Evolutionary conservation across 2,888 invertebrate genomes (phyloP), one percentile per base, ranked within the genome.

Genomic region (Fissipunctia ypsillon): DNA sequence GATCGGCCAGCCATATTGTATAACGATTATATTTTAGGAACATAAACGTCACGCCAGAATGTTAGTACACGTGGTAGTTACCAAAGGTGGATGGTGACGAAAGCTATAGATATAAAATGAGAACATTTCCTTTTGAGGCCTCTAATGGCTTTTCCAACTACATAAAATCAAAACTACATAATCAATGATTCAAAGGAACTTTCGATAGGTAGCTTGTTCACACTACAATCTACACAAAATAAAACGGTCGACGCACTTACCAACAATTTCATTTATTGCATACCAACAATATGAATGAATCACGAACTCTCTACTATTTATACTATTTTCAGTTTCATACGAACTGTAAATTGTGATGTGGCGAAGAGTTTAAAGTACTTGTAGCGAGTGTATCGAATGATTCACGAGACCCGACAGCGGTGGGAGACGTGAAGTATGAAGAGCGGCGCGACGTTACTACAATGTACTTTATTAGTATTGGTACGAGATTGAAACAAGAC

Each of bases 291-390:
- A 65, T 57, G 41, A 70, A 84, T 80, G 81, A 81, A 75, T 84
- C 84, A 84, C 83, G 52, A 25, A 48, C 45, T 43, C 48, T 41
- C 60, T 57, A 68, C 69, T 68, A 64, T 83, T 78, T 65, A 67
- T 69, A 70, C 57, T 68, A 83, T 73, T 78, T 80, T 78, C 83
- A 80, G 67, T 79, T 78, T 73, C 57, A 35, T 81, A 81, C 57
- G 82, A 78, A 69, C 84, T 81, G 84, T 83, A 73, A 83, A 84
- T 71, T 74, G 69, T 71, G 35, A 52, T 52, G 83, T 72, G 84
- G 69, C 52, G 85, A 83, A 70, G 71, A 81, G 74, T 81, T 69
- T 73, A 71, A 64, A 78, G 82, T 72, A 68, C 45, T 69, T 12
- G 45, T 48, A 28, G 66, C n/a, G 64, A 75, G 69, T 56, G 54